Evolutionary conservation across 2,113 vertebrate species (phyloP).

Genomic region (Perca flavescens): DNA sequence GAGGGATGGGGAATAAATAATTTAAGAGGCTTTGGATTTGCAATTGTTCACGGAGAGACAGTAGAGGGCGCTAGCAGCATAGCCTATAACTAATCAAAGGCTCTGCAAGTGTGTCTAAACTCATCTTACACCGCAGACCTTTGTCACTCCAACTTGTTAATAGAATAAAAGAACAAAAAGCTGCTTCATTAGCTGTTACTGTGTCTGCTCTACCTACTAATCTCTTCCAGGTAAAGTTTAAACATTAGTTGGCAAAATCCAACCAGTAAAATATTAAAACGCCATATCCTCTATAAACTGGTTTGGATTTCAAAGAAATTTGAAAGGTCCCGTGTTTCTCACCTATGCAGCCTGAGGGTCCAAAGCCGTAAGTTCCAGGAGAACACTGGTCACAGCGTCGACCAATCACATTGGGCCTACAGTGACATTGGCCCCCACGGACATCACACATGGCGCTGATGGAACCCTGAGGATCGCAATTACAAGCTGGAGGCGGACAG

Average conservation of each 20-base stretch:
- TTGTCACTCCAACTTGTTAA: neutral
- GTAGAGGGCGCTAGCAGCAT: constrained; percentile 60
- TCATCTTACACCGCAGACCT: neutral
- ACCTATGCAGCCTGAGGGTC: constrained; percentile 91
- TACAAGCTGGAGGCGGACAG: constrained; percentile 86
- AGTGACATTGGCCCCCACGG: constrained; percentile 93
- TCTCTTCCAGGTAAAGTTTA: neutral
- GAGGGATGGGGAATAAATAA: neutral
- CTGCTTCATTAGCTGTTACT: neutral
- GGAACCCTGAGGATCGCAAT: constrained; percentile 93
- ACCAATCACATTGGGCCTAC: constrained; percentile 90
- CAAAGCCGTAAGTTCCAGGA: constrained; percentile 92
- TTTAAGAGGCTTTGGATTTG: neutral
- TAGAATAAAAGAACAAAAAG: neutral
- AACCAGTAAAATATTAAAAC: neutral
- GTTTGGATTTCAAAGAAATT: neutral
- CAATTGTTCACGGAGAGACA: constrained; percentile 3
- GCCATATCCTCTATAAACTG: neutral
- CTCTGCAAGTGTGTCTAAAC: neutral
- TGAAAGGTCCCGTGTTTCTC: constrained; percentile 49
- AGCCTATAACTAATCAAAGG: neutral
- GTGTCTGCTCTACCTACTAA: neutral
- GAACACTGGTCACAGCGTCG: constrained; percentile 90
- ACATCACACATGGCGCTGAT: constrained; percentile 91
- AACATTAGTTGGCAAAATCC: neutral